phyloP scores from a whole-genome alignment of 1,140 invertebrate genomes.

The Bemisia tabaci region DNA sequence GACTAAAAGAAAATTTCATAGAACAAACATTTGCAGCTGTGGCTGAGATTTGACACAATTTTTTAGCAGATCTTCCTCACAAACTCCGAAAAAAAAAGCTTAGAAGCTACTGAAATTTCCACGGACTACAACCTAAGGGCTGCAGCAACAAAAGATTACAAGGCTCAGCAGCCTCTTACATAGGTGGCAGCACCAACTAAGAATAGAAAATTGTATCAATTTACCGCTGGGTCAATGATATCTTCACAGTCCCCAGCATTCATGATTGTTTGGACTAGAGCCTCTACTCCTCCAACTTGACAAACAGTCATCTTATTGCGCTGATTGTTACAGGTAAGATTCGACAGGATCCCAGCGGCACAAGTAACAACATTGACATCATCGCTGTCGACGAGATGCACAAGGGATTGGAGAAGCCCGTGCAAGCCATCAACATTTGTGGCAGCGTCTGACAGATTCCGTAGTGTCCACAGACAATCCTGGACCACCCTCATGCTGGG shows the following conservation, averaged over 20 bases:
- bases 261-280: constrained; percentile 83
- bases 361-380: constrained; percentile 96
- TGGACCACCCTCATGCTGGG: constrained; percentile 85
- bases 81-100: too few species aligned
- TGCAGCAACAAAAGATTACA: too few species aligned
- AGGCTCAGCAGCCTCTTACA: too few species aligned
- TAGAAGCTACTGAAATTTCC: too few species aligned
- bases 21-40: too few species aligned
- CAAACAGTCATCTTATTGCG: constrained; percentile 90
- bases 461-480: constrained; percentile 93
- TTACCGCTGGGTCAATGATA: constrained; percentile 87
- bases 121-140: too few species aligned
- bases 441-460: constrained; percentile 95
- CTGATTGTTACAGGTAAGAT: constrained; percentile 98
- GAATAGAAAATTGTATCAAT: too few species aligned
- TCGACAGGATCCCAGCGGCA: constrained; percentile 93
- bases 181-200: too few species aligned
- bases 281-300: constrained; percentile 92
- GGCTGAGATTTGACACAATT: too few species aligned
- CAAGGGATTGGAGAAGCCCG: constrained; percentile 72
- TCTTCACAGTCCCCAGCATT: constrained; percentile 93
- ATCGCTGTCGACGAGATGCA: constrained; percentile 75
- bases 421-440: constrained; percentile 87
- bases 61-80: too few species aligned
- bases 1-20: too few species aligned